These are phyloP conservation scores for Psephotus haematonotus DNA, from an alignment of 2,113 vertebrate genomes.

Conservation along the genomic window DNA sequence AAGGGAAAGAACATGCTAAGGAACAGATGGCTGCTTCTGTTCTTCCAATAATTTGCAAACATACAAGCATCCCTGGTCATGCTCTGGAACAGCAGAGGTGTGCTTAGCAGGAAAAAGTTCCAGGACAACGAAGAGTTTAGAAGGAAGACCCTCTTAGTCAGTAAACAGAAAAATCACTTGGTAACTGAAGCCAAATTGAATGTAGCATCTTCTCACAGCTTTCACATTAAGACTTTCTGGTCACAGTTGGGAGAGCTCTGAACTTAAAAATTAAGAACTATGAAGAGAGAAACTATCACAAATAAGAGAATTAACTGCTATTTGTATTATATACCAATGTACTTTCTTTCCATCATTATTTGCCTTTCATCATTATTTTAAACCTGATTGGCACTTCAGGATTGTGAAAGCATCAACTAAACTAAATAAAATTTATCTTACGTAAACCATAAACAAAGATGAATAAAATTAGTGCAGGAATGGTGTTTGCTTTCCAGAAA, in stretches of 20 bases:
- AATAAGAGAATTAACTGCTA: neutral
- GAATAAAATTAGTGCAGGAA: neutral
- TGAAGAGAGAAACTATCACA: neutral
- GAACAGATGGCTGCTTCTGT: conserved; percentile 47
- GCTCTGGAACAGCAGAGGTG: neutral
- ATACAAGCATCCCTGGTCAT: neutral
- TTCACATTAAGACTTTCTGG: neutral
- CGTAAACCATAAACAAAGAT: neutral
- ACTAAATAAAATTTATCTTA: neutral
- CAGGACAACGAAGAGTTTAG: neutral
- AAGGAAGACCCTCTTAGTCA: neutral
- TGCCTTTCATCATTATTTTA: neutral
- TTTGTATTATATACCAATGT: neutral
- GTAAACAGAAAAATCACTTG: neutral
- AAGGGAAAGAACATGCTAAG: conserved; percentile 42
- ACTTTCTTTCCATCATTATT: neutral
- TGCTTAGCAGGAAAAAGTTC: neutral
- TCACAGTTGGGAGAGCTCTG: neutral
- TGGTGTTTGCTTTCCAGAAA: neutral
- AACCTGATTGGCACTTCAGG: neutral
- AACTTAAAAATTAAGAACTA: neutral
- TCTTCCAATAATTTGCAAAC: neutral
- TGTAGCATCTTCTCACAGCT: neutral
- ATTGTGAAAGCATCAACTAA: neutral
- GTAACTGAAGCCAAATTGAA: neutral